Evolutionary conservation across 2,797 vertebrate genomes (phyloP).

Genomic region (Rhabdophis nuchalis): DNA sequence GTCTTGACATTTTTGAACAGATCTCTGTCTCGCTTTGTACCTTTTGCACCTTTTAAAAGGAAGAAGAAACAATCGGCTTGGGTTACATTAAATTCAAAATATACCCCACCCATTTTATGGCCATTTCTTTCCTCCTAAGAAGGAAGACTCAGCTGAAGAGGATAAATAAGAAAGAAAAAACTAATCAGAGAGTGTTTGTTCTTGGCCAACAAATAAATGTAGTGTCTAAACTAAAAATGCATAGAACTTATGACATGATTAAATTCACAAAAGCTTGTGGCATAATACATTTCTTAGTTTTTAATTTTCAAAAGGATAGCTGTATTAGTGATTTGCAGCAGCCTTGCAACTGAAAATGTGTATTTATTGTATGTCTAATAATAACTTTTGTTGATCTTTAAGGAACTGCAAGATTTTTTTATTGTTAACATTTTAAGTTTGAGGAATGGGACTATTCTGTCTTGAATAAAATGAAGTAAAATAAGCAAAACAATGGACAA

Average conservation of each 20-base stretch:
- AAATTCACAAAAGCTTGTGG: not conserved
- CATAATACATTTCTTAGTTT: not conserved
- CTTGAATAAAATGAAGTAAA: not conserved
- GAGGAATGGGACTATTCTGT: not conserved
- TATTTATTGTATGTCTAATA: not conserved
- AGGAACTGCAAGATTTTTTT: not conserved
- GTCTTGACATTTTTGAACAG: not conserved
- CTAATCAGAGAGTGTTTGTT: not conserved
- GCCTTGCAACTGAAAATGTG: not conserved
- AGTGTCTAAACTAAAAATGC: not conserved
- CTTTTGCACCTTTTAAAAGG: not conserved
- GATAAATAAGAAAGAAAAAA: not conserved
- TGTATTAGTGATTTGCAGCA: not conserved
- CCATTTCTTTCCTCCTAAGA: not conserved
- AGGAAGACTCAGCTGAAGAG: not conserved
- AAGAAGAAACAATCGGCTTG: not conserved
- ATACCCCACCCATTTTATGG: not conserved
- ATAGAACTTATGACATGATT: not conserved
- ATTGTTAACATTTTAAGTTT: not conserved
- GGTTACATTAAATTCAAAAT: not conserved
- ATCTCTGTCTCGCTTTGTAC: not conserved
- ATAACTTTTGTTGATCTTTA: not conserved
- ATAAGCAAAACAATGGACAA: not conserved
- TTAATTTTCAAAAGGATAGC: not conserved
- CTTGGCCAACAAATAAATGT: not conserved